Evolutionary conservation across 2,113 vertebrate species (phyloP).

Genomic region (Mandrillus leucophaeus): DNA sequence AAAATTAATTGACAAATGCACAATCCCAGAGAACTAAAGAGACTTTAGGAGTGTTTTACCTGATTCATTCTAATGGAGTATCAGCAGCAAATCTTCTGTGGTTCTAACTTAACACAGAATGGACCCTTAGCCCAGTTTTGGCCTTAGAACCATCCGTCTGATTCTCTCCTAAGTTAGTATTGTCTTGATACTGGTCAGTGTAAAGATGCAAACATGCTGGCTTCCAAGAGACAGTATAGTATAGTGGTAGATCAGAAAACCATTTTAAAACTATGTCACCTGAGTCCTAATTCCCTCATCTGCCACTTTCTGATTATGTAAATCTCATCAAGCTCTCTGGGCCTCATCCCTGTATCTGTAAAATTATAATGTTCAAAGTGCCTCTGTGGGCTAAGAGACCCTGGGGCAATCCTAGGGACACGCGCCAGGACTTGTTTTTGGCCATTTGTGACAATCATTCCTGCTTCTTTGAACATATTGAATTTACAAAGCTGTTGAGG

Average conservation of each 20-base stretch:
- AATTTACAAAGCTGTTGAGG: neutral
- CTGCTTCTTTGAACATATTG: neutral
- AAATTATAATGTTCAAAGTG: neutral
- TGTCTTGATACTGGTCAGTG: neutral
- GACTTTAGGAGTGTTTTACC: neutral
- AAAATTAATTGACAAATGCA: constrained; percentile 48
- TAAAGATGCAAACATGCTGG: neutral
- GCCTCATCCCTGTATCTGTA: neutral
- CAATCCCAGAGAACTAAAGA: neutral
- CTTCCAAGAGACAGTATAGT: neutral
- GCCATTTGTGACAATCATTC: neutral
- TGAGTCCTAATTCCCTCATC: neutral
- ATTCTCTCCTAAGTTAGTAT: neutral
- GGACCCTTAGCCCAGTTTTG: neutral
- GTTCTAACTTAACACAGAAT: neutral
- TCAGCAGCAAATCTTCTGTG: neutral
- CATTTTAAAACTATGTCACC: neutral
- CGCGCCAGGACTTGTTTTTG: neutral
- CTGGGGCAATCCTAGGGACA: neutral
- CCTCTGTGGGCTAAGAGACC: neutral
- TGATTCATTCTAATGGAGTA: neutral
- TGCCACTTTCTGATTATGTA: neutral
- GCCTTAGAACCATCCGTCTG: neutral
- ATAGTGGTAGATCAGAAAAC: neutral
- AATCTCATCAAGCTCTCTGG: neutral